phyloP scores from a whole-genome alignment of 2,888 invertebrate species.

The Galeopsomyia nigrocyanea region DNA sequence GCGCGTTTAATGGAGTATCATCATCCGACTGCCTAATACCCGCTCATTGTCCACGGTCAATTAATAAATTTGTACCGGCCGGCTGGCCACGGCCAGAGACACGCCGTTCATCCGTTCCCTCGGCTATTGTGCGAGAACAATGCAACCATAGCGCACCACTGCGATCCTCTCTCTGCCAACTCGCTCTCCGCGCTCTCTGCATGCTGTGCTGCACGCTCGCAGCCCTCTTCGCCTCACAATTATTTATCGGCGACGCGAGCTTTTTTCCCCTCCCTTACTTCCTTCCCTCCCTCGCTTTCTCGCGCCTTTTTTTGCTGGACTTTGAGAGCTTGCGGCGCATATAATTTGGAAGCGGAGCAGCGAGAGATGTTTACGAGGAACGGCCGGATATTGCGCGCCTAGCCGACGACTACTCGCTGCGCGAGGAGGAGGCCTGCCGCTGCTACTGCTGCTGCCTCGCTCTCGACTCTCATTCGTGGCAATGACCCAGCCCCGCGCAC shows the following conservation, averaged over 20 bases:
- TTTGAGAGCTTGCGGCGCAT: neutral
- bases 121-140: conserved; percentile 1
- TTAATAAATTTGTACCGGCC: conserved; percentile 62
- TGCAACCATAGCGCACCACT: neutral
- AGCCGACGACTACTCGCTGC: too few species aligned
- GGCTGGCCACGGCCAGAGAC: conserved; percentile 51
- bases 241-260: neutral
- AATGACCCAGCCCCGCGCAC: conserved; percentile 33
- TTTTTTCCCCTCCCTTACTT: neutral
- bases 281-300: conserved; percentile 11
- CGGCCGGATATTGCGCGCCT: conserved; percentile 6
- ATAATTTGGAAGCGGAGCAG: neutral
- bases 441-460: too few species aligned
- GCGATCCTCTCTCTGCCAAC: neutral
- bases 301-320: conserved; percentile 4
- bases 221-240: neutral
- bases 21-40: conserved; percentile 30
- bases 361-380: conserved; percentile 12
- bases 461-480: neutral
- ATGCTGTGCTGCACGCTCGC: too few species aligned
- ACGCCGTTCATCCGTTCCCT: conserved; percentile 31
- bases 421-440: too few species aligned
- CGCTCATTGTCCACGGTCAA: conserved; percentile 53
- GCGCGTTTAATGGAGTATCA: conserved; percentile 38
- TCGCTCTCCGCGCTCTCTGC: neutral